Evolutionary conservation across 2,888 invertebrate genomes (phyloP), one percentile per base, ranked within the genome.

Genomic region (Orthosia gracilis): DNA sequence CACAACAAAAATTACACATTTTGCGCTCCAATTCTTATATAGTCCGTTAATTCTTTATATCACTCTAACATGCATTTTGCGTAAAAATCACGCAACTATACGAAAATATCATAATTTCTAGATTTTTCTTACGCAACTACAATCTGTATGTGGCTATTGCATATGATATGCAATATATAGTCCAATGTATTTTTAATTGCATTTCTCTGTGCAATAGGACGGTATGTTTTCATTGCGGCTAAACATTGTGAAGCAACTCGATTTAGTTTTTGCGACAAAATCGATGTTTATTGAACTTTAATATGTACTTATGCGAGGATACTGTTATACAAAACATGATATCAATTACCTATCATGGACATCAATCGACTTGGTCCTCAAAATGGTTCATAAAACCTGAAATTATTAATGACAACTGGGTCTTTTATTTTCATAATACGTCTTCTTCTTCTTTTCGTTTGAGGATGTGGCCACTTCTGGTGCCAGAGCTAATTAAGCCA

Each of bases 61-160:
- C 77, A 69, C 58, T 58, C n/a, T 45, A 78, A 85, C 87, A 83
- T 76, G 85, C 73, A 70, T 75, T 86, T 86, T 82, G 69, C 85
- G 73, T 77, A 82, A 84, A 85, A 76, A 62, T 62, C 76, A 78
- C 72, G 84, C 79, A 82, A 82, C 50, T 52, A 15, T 7, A 67
- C 49, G 55, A 49, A 47, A 64, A 64, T 61, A 74, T 62, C 50
- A 69, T 72, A 26, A 80, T 64, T 83, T 78, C 67, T 79, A 78
- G 72, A 79, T 64, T 74, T n/a, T 58, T 52, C 49, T 86, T 82
- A 64, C 73, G 67, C 70, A 82, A 85, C n/a, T 23, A 1, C 64
- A 54, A 83, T 83, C 69, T 82, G 52, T 58, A 65, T 49, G 26
- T 70, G 11, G 64, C 50, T 68, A 55, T 79, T 83, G 70, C 71